phyloP scores from a whole-genome alignment of 2,888 invertebrate species.

The Hirudinaria manillensis region DNA sequence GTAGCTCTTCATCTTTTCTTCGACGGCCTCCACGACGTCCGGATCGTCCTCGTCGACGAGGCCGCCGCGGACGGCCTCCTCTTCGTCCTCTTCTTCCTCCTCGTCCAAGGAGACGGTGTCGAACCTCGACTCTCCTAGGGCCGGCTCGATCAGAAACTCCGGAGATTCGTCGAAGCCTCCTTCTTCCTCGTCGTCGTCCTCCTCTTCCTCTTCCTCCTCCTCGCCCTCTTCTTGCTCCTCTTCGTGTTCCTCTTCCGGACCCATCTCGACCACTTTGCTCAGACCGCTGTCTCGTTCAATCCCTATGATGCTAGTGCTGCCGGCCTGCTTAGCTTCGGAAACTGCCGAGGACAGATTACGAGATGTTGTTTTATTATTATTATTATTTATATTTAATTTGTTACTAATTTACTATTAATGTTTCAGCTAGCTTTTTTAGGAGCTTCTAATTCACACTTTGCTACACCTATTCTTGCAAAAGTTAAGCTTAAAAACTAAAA shows the following conservation, averaged over 20 bases:
- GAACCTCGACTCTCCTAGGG: background rate
- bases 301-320: too few relatives aligned
- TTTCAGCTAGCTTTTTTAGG: too few relatives aligned
- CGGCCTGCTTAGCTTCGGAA: too few relatives aligned
- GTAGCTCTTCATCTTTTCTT: background rate
- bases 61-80: background rate
- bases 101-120: background rate
- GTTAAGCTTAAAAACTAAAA: too few relatives aligned
- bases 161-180: background rate
- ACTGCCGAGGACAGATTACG: too few relatives aligned
- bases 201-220: background rate
- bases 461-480: too few relatives aligned
- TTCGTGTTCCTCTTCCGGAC: background rate
- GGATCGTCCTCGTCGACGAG: slow-evolving; percentile 8
- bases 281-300: too few relatives aligned
- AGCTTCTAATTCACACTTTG: too few relatives aligned
- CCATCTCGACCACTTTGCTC: background rate
- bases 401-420: too few relatives aligned
- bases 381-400: too few relatives aligned
- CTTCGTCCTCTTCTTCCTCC: background rate
- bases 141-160: too few relatives aligned
- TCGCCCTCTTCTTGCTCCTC: background rate
- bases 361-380: too few relatives aligned
- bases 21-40: slow-evolving; percentile 10
- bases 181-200: background rate